Conservation (phyloP, 2,797 vertebrate species). For the Diplodus puntazzo region DNA sequence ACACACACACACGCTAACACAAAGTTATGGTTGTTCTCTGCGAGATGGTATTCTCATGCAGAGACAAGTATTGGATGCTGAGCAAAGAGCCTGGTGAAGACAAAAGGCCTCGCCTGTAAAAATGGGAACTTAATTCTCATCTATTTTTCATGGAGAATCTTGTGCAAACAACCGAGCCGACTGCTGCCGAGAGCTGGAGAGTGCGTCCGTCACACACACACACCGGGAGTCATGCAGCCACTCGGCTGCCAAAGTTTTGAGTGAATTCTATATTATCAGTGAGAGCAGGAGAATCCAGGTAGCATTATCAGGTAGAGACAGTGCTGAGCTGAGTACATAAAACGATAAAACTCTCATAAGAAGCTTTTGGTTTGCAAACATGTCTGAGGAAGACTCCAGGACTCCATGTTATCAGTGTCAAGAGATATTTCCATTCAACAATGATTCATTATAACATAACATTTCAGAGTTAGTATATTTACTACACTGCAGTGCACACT, state of each 20-base stretch:
- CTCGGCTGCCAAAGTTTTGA: slow-evolving; percentile 17
- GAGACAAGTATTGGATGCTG: slow-evolving; percentile 37
- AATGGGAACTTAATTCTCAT: slow-evolving; percentile 60
- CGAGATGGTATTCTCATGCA: slow-evolving; percentile 39
- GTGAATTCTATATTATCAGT: slow-evolving; percentile 20
- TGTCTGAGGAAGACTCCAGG: background rate
- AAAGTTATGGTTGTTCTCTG: slow-evolving; percentile 31
- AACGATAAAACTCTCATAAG: background rate
- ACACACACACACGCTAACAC: slow-evolving; percentile 17
- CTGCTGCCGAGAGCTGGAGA: background rate
- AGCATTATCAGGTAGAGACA: background rate
- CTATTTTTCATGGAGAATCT: slow-evolving; percentile 53
- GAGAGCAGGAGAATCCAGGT: background rate
- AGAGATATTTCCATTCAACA: background rate
- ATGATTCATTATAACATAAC: background rate
- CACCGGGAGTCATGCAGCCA: background rate
- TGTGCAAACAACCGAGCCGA: slow-evolving; percentile 47
- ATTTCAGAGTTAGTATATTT: background rate
- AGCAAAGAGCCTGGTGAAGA: slow-evolving; percentile 43
- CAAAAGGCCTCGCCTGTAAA: slow-evolving; percentile 39
- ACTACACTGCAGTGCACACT: background rate
- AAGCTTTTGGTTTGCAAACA: slow-evolving; percentile 7
- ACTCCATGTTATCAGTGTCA: background rate
- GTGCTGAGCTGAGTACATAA: background rate
- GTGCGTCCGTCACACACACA: slow-evolving; percentile 26